Conservation (phyloP, 64 coral and sea anemone species). For the Acropora yongei region DNA sequence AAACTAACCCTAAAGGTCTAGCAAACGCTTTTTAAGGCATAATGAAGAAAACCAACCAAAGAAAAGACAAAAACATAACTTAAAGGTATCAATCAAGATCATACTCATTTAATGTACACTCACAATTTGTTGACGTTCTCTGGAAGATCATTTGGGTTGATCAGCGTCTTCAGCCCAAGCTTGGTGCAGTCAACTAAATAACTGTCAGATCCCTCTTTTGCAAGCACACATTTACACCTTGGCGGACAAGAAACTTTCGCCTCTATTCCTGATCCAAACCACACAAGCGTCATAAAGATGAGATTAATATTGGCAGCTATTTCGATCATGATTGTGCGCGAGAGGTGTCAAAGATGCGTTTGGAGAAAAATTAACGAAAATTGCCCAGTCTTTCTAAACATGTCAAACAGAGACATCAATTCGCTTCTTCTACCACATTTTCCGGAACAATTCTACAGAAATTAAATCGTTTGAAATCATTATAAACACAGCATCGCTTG, state of each 20-base stretch:
- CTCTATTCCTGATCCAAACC: constrained; percentile 8
- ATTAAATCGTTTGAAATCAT: background rate
- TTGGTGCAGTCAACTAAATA: background rate
- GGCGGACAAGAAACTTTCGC: background rate
- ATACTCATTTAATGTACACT: background rate
- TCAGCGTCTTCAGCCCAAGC: background rate
- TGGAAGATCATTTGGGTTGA: constrained; percentile 14
- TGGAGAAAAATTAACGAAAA: constrained; percentile 3
- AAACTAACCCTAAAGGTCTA: background rate
- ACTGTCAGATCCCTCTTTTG: background rate
- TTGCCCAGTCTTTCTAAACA: background rate
- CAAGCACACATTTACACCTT: background rate
- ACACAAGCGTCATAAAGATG: constrained; percentile 39
- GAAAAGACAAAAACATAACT: background rate
- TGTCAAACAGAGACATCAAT: background rate
- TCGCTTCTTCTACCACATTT: background rate
- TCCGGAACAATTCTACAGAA: background rate
- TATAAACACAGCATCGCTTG: background rate
- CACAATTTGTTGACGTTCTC: constrained; percentile 1
- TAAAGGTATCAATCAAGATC: background rate
- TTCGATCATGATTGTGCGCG: constrained; percentile 17
- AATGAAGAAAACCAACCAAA: background rate
- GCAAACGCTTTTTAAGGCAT: background rate
- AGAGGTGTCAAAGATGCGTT: background rate
- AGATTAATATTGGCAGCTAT: background rate